Percentiles rank a stretch among this genome's conserved stretches.
Conservation (phyloP, 2,113 vertebrate genomes). For the Stigmatopora nigra region DNA sequence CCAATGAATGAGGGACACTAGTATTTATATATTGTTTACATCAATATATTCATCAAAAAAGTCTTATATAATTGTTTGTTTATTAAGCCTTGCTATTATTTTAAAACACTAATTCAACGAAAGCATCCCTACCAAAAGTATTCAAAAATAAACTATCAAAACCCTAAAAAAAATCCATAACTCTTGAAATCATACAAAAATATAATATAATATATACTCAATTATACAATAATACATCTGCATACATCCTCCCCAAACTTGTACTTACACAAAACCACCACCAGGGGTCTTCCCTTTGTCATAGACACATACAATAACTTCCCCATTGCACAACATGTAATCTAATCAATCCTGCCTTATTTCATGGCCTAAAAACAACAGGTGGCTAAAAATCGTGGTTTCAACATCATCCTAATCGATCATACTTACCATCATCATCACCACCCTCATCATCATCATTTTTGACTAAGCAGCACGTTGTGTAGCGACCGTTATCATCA, state of each 20-base stretch:
- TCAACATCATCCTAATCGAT: neutral
- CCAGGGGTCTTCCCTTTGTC: slow-evolving; percentile 67
- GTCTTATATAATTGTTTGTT: no score
- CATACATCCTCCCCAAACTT: slow-evolving; percentile 17
- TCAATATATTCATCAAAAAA: no score
- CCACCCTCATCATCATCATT: slow-evolving; percentile 18
- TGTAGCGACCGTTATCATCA: slow-evolving; percentile 31
- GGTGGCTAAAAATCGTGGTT: neutral
- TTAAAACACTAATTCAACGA: no score
- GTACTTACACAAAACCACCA: slow-evolving; percentile 56
- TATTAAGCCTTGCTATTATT: no score
- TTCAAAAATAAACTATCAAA: no score
- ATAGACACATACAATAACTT: slow-evolving; percentile 26
- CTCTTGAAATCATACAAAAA: no score
- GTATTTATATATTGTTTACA: no score
- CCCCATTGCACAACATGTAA: slow-evolving; percentile 9
- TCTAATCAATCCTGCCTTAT: slow-evolving; percentile 9
- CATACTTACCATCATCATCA: slow-evolving; percentile 7
- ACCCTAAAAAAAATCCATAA: no score
- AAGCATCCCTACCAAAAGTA: no score
- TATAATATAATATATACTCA: no score
- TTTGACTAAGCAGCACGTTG: slow-evolving; percentile 20
- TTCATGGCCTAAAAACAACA: slow-evolving; percentile 21
- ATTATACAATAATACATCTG: no score
- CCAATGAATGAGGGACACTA: no score